Evolutionary conservation across 1,140 invertebrate species (phyloP).

Genomic region (Tetramorium simillimum): DNA sequence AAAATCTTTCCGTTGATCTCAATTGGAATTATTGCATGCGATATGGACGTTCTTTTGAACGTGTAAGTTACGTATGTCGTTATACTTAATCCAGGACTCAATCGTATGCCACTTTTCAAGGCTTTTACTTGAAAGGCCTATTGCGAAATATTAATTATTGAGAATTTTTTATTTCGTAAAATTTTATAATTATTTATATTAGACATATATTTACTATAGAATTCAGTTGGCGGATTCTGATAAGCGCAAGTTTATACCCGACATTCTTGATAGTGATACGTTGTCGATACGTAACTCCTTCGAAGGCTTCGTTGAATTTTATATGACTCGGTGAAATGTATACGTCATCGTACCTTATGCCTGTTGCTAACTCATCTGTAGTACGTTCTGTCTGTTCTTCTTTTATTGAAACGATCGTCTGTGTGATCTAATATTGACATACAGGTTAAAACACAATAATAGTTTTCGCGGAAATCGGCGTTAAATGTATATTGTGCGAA

Average conservation of each 20-base stretch:
- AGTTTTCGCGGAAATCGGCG: not conserved
- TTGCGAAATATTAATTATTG: not conserved
- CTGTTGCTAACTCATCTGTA: not conserved
- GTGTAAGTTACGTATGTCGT: constrained; percentile 71
- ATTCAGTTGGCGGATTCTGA: constrained; percentile 70
- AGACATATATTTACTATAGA: constrained; percentile 70
- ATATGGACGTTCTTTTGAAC: constrained; percentile 67
- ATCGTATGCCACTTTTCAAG: constrained; percentile 50
- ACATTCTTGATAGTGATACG: constrained; percentile 71
- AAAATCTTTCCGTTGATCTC: constrained; percentile 75
- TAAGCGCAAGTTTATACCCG: constrained; percentile 67
- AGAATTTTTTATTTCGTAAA: not conserved
- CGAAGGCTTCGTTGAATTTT: constrained; percentile 74
- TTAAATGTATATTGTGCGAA: not conserved
- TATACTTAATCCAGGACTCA: constrained; percentile 78
- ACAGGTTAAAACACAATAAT: not conserved
- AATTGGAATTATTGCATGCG: constrained; percentile 75
- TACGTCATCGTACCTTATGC: constrained; percentile 63
- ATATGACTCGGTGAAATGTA: constrained; percentile 73
- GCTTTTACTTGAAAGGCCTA: constrained; percentile 76
- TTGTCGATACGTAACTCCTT: constrained; percentile 70
- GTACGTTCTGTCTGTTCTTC: not conserved
- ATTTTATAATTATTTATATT: not conserved
- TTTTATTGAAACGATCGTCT: not conserved
- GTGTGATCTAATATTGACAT: not conserved